Evolutionary conservation across 64 coral and sea anemone genomes (phyloP).

Genomic region (Actinia equina): DNA sequence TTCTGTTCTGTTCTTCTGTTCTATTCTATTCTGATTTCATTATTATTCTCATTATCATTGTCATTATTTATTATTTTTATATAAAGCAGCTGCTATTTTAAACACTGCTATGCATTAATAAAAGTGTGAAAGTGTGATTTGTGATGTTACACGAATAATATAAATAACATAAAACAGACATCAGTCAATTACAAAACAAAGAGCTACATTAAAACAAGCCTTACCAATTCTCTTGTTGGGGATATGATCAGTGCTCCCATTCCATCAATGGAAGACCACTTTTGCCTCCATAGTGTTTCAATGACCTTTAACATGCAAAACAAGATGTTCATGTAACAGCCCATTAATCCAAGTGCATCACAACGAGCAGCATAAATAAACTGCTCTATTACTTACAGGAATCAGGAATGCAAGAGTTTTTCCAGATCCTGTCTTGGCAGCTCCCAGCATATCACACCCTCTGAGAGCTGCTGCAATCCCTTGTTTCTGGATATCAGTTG

Average conservation of each 20-base stretch:
- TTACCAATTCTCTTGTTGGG: constrained; percentile 95
- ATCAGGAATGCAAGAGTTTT: constrained; percentile 99
- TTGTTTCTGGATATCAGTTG: constrained; percentile 90
- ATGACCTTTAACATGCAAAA: constrained; percentile 50
- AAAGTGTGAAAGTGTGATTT: too few species aligned
- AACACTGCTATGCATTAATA: too few species aligned
- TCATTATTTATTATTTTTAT: too few species aligned
- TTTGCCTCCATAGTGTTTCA: constrained; percentile 84
- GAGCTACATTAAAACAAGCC: not conserved
- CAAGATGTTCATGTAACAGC: not conserved
- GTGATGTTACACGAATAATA: too few species aligned
- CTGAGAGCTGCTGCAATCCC: constrained; percentile 77
- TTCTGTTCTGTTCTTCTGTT: too few species aligned
- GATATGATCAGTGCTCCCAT: constrained; percentile 91
- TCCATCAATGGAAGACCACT: constrained; percentile 91
- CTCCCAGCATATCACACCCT: constrained; percentile 84
- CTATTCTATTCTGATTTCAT: too few species aligned
- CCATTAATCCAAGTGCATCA: too few species aligned
- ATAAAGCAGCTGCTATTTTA: too few species aligned
- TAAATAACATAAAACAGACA: too few species aligned
- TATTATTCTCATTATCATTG: too few species aligned
- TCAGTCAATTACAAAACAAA: not conserved
- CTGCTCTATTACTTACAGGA: constrained; percentile 50
- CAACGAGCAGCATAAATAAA: too few species aligned
- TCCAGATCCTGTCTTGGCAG: constrained; percentile 96